phyloP scores from a whole-genome alignment of 2,888 invertebrate species.

The Myathropa florea region DNA sequence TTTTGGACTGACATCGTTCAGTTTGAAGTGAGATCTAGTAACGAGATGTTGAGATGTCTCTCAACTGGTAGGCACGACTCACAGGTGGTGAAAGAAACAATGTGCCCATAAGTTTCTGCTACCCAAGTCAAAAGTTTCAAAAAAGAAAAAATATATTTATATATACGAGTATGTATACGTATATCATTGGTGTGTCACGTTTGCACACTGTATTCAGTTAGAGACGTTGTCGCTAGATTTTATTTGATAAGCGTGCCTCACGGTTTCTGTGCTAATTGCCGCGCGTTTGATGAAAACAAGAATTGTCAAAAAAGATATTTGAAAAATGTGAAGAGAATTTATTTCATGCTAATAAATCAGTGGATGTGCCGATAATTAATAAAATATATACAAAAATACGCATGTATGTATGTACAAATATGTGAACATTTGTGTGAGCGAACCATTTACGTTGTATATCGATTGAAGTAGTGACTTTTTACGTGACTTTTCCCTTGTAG shows the following conservation, averaged over 20 bases:
- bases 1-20: background rate
- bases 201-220: background rate
- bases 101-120: background rate
- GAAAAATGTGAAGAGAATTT: conserved; percentile 30
- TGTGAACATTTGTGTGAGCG: background rate
- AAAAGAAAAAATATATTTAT: background rate
- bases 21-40: conserved; percentile 12
- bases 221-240: background rate
- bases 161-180: background rate
- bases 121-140: background rate
- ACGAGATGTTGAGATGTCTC: background rate
- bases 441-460: background rate
- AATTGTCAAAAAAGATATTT: conserved; percentile 15
- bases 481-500: too few species aligned
- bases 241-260: conserved; percentile 28
- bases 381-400: background rate
- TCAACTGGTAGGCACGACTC: too few species aligned
- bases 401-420: background rate
- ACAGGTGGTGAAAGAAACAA: background rate
- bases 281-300: conserved; percentile 19
- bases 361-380: background rate
- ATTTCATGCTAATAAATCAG: conserved; percentile 32
- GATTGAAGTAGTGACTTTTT: background rate
- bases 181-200: conserved; percentile 2
- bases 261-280: conserved; percentile 23